Conservation (phyloP, 2,797 vertebrate genomes). For the Xenentodon cancila region DNA sequence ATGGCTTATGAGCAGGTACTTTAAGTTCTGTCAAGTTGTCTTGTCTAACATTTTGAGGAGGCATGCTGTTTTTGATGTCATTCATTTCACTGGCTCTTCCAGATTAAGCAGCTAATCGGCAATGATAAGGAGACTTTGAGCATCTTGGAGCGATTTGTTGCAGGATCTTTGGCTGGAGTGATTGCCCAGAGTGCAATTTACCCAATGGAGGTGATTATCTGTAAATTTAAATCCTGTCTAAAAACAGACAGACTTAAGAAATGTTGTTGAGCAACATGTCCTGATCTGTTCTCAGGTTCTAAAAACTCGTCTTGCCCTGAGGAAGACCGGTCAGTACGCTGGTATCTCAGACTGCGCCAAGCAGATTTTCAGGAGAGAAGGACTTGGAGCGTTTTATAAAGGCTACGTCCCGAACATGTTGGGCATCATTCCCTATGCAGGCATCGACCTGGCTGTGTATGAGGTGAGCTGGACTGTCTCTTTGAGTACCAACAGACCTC, state of each 20-base stretch:
- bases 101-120: conserved; percentile 93
- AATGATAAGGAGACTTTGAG: conserved; percentile 87
- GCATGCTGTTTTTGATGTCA: background rate
- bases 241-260: too few relatives aligned
- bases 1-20: conserved; percentile 97
- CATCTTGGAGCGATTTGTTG: conserved; percentile 89
- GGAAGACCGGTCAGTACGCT: conserved; percentile 90
- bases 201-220: conserved; percentile 91
- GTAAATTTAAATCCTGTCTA: background rate
- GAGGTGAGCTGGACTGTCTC: conserved; percentile 82
- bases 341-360: conserved; percentile 93
- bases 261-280: background rate
- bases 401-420: conserved; percentile 97
- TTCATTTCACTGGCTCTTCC: background rate
- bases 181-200: conserved; percentile 96
- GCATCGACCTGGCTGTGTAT: conserved; percentile 95
- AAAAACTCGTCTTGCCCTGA: conserved; percentile 92
- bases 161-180: conserved; percentile 92
- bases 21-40: background rate
- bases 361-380: conserved; percentile 88
- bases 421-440: conserved; percentile 96
- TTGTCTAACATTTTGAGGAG: background rate
- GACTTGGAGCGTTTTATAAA: conserved; percentile 92
- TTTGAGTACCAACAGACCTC: too few relatives aligned
- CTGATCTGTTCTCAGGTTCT: conserved; percentile 83